These are phyloP conservation scores for Shargacucullia verbasci DNA, from an alignment of 2,888 invertebrate species.

Conservation along the genomic window DNA sequence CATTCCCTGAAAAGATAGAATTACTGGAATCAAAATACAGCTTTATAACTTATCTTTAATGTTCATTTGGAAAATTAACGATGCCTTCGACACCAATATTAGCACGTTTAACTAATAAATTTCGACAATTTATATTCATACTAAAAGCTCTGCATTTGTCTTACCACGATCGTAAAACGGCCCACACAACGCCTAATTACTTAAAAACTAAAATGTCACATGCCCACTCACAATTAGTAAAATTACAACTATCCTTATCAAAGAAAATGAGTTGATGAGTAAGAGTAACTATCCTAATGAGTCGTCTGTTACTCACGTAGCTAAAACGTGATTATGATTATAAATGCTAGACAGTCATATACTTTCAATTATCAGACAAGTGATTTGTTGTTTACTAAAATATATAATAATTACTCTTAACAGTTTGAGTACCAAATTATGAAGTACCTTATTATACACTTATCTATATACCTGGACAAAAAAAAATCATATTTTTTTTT, in stretches of 20 bases:
- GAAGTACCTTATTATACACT: too few relatives aligned
- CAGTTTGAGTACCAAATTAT: too few relatives aligned
- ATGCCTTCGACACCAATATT: too few relatives aligned
- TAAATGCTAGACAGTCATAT: slow-evolving; percentile 12
- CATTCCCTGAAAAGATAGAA: slow-evolving; percentile 80
- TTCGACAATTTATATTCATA: not conserved
- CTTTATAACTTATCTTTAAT: too few relatives aligned
- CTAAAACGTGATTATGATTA: slow-evolving; percentile 22
- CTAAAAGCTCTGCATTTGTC: slow-evolving; percentile 1
- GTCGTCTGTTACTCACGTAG: slow-evolving; percentile 25
- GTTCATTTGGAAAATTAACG: too few relatives aligned
- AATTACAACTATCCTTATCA: slow-evolving; percentile 41
- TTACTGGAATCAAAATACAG: slow-evolving; percentile 21
- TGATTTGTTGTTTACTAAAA: slow-evolving; percentile 21
- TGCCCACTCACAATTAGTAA: slow-evolving; percentile 34
- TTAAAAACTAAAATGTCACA: not conserved
- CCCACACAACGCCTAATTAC: too few relatives aligned
- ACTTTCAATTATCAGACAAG: slow-evolving; percentile 8
- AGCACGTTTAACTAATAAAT: too few relatives aligned
- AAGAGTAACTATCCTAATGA: slow-evolving; percentile 35
- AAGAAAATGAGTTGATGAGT: slow-evolving; percentile 29
- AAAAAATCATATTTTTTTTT: too few relatives aligned
- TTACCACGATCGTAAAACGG: too few relatives aligned
- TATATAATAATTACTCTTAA: too few relatives aligned
- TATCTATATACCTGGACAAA: too few relatives aligned